Conservation (phyloP, 2,888 invertebrate genomes). For the Sussaba pulchella region DNA sequence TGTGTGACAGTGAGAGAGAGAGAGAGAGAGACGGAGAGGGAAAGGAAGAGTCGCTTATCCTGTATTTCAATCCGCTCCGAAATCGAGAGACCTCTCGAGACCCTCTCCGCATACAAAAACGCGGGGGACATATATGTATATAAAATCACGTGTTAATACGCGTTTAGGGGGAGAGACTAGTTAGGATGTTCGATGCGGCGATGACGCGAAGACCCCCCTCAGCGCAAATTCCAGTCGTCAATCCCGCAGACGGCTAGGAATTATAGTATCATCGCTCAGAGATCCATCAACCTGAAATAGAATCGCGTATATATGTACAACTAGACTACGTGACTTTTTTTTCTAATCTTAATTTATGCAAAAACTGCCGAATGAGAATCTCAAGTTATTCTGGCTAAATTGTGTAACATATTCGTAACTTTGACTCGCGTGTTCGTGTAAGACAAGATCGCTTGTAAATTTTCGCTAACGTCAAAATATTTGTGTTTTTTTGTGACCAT, state of each 20-base stretch:
- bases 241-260: constrained; percentile 39
- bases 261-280: constrained; percentile 15
- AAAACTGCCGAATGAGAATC: not conserved
- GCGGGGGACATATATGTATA: no score
- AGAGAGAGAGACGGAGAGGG: not conserved
- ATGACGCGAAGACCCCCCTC: constrained; percentile 37
- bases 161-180: constrained; percentile 40
- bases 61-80: constrained; percentile 40
- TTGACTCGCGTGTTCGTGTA: no score
- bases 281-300: constrained; percentile 15
- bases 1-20: not conserved
- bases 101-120: constrained; percentile 26
- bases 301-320: not conserved
- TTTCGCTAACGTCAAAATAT: no score
- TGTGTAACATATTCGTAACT: no score
- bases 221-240: constrained; percentile 38
- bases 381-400: not conserved
- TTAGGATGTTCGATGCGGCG: constrained; percentile 20
- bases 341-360: not conserved
- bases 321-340: not conserved
- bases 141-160: not conserved
- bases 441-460: no score
- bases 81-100: constrained; percentile 52
- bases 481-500: no score
- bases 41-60: constrained; percentile 27